phyloP scores from a whole-genome alignment of 1,140 invertebrate genomes.

The Calephelis virginiensis region DNA sequence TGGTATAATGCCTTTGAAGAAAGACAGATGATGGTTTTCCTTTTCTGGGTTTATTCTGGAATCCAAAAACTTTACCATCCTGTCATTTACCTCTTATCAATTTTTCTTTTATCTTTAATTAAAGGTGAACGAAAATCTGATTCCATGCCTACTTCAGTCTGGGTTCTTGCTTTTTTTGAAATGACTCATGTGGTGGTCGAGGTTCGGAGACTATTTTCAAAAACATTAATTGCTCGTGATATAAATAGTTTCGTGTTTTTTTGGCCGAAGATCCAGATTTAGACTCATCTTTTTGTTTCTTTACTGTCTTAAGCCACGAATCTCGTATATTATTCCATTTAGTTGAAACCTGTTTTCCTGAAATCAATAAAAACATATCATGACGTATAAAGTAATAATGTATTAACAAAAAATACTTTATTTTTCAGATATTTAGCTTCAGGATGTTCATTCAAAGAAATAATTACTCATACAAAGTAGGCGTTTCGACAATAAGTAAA shows the following conservation, averaged over 20 bases:
- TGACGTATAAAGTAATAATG: constrained; percentile 27
- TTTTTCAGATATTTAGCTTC: constrained; percentile 36
- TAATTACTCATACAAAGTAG: constrained; percentile 39
- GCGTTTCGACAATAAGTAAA: constrained; percentile 32
- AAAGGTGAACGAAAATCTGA: constrained; percentile 34
- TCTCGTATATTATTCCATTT: constrained; percentile 32
- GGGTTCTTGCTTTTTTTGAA: constrained; percentile 30
- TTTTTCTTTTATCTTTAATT: constrained; percentile 33
- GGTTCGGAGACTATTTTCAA: no score
- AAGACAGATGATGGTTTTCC: constrained; percentile 33
- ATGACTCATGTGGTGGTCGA: no score
- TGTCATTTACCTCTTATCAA: constrained; percentile 31
- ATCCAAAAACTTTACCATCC: constrained; percentile 33
- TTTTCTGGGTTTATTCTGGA: constrained; percentile 33
- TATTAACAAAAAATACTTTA: constrained; percentile 17
- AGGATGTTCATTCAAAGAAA: constrained; percentile 37
- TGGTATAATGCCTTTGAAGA: constrained; percentile 34
- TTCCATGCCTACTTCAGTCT: constrained; percentile 36
- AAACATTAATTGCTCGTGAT: constrained; percentile 29
- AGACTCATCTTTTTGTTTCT: constrained; percentile 32
- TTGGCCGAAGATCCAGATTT: constrained; percentile 33
- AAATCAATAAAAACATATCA: constrained; percentile 30
- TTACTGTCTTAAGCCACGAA: constrained; percentile 37
- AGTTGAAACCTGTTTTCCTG: constrained; percentile 21
- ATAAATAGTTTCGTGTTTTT: constrained; percentile 33